Evolutionary conservation across 2,797 vertebrate genomes (phyloP).

Genomic region (Karalla daura): DNA sequence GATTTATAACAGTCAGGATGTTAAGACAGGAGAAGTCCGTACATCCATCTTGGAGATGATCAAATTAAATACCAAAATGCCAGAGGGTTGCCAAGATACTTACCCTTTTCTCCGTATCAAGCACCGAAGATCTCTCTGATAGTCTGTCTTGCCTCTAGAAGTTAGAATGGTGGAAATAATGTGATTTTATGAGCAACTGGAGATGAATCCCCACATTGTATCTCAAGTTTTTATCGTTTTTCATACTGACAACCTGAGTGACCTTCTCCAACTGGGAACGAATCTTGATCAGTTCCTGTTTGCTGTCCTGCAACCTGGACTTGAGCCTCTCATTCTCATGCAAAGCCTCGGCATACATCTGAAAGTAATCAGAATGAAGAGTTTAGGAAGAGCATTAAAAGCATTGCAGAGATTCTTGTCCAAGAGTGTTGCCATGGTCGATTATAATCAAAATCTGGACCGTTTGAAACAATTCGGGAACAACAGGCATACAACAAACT

Average conservation of each 20-base stretch:
- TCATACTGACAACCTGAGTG: constrained; percentile 85
- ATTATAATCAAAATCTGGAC: too few species aligned
- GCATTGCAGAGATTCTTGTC: not conserved
- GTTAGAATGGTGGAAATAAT: constrained; percentile 43
- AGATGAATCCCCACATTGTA: not conserved
- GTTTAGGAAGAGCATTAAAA: not conserved
- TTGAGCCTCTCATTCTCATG: constrained; percentile 95
- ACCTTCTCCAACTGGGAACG: constrained; percentile 92
- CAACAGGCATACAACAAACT: too few species aligned
- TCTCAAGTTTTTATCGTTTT: not conserved
- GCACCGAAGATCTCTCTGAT: constrained; percentile 89
- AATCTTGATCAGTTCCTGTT: constrained; percentile 90
- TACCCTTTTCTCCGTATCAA: constrained; percentile 94
- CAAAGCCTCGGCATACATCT: constrained; percentile 94
- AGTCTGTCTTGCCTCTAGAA: constrained; percentile 93
- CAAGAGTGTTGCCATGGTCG: not conserved
- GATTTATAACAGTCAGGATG: constrained; percentile 5
- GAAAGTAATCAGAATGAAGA: constrained; percentile 1
- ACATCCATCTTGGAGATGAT: constrained; percentile 16
- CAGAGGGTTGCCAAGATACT: constrained; percentile 32
- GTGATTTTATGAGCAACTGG: not conserved
- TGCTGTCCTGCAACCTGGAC: constrained; percentile 92
- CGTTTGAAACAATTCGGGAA: too few species aligned
- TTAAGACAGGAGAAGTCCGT: not conserved
- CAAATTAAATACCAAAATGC: constrained; percentile 26